These are phyloP conservation scores for Agonum fuliginosum DNA, from an alignment of 2,888 invertebrate genomes.

Conservation along the genomic window DNA sequence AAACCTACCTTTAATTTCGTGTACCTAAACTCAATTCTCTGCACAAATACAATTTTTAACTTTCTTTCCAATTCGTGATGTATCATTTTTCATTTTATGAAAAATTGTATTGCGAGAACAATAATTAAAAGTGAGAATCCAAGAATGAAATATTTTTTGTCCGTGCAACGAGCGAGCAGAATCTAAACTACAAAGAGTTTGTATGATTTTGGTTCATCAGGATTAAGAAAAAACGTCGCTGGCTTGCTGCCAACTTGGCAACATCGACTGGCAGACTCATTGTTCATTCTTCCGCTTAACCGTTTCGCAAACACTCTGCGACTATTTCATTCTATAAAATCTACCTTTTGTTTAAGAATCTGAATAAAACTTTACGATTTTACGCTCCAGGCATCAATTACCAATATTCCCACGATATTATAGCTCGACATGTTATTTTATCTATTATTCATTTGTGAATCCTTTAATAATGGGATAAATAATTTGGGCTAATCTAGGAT, in stretches of 20 bases:
- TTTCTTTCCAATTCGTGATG: not conserved
- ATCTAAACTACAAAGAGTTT: conserved; percentile 41
- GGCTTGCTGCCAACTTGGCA: conserved; percentile 48
- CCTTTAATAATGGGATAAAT: too few relatives aligned
- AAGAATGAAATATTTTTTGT: conserved; percentile 31
- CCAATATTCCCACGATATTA: too few relatives aligned
- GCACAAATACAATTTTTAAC: conserved; percentile 31
- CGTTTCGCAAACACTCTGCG: conserved; percentile 53
- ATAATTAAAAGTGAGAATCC: conserved; percentile 39
- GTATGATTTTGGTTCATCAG: conserved; percentile 57
- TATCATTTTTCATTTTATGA: conserved; percentile 28
- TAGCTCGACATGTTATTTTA: too few relatives aligned
- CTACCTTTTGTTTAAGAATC: conserved; percentile 55
- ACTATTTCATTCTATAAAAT: conserved; percentile 56
- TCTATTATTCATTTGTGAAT: too few relatives aligned
- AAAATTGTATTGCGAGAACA: conserved; percentile 29
- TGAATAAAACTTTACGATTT: conserved; percentile 55
- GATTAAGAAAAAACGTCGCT: conserved; percentile 46
- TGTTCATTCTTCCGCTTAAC: conserved; percentile 58
- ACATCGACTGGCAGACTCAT: conserved; percentile 55
- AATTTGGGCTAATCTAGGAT: too few relatives aligned
- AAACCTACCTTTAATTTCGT: not conserved
- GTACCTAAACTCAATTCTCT: not conserved
- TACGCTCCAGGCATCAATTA: conserved; percentile 24
- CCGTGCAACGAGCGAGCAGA: conserved; percentile 8